These are phyloP conservation scores for Neodon shergylaensis DNA, from an alignment of 2,113 vertebrate genomes.

Conservation along the genomic window DNA sequence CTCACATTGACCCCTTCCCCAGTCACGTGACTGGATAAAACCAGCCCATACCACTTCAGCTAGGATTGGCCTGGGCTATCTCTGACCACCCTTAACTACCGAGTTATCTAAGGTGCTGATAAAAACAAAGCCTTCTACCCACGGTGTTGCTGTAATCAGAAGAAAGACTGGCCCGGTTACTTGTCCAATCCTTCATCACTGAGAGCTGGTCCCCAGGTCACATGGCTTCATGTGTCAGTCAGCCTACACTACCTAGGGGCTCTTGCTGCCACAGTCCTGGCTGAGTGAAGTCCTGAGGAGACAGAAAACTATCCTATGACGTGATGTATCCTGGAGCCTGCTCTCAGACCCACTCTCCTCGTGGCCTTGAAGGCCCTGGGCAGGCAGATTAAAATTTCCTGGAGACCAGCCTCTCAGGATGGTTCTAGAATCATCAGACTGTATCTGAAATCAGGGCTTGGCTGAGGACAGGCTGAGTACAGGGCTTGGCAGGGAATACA, in stretches of 20 bases:
- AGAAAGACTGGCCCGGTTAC: not conserved
- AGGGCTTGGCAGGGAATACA: not conserved
- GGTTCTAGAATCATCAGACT: conserved; percentile 21
- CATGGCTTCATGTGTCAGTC: not conserved
- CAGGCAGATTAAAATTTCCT: not conserved
- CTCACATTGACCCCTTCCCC: not conserved
- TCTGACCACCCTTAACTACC: not conserved
- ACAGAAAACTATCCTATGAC: not conserved
- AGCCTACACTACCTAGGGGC: not conserved
- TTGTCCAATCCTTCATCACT: not conserved
- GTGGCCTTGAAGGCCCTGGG: not conserved
- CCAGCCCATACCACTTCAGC: not conserved
- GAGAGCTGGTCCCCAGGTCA: not conserved
- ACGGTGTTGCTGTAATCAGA: not conserved
- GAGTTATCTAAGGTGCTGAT: not conserved
- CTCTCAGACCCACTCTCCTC: not conserved
- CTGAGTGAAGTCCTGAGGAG: not conserved
- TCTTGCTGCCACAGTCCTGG: not conserved
- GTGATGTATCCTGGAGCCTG: not conserved
- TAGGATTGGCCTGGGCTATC: not conserved
- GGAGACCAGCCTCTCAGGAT: not conserved
- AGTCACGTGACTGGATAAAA: not conserved
- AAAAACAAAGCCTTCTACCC: not conserved
- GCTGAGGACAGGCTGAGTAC: not conserved
- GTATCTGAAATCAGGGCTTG: not conserved